Conservation (phyloP, 2,888 invertebrate genomes). For the Chrysotoxum bicinctum region DNA sequence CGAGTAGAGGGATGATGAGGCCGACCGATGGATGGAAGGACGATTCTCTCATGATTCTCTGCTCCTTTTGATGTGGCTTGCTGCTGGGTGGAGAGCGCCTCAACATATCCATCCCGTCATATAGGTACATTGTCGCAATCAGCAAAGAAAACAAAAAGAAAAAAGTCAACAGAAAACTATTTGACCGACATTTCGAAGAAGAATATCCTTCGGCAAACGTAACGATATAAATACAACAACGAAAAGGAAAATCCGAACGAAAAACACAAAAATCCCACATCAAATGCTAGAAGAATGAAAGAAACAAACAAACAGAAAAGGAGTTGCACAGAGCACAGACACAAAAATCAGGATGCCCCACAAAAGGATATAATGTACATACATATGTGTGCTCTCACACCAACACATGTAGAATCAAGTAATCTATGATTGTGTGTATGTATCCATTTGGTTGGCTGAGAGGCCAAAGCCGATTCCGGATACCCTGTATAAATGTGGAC, state of each 20-base stretch:
- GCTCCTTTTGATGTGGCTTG: neutral
- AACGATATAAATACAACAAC: neutral
- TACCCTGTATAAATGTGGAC: neutral
- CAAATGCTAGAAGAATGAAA: neutral
- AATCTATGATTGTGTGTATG: slow-evolving; percentile 13
- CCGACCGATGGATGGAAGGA: slow-evolving; percentile 32
- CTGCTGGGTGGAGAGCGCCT: neutral
- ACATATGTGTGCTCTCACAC: neutral
- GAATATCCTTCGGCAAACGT: slow-evolving; percentile 38
- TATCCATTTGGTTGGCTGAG: neutral
- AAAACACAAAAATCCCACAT: slow-evolving; percentile 29
- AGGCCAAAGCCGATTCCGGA: neutral
- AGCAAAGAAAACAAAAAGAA: neutral
- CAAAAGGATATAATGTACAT: slow-evolving; percentile 37
- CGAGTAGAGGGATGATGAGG: slow-evolving; percentile 4
- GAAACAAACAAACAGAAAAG: neutral
- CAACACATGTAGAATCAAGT: neutral
- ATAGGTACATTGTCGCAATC: slow-evolving; percentile 5
- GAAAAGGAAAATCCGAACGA: slow-evolving; percentile 1
- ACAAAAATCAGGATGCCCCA: slow-evolving; percentile 59
- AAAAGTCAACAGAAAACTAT: slow-evolving; percentile 56
- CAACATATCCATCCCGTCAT: neutral
- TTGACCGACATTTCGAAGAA: slow-evolving; percentile 64
- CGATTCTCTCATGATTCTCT: neutral
- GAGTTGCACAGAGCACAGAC: slow-evolving; percentile 23